Percentiles rank a stretch among this genome's conserved stretches.
These are phyloP conservation scores for Oscheius sp. DNA, from an alignment of 2,888 invertebrate genomes.

Conservation along the genomic window DNA sequence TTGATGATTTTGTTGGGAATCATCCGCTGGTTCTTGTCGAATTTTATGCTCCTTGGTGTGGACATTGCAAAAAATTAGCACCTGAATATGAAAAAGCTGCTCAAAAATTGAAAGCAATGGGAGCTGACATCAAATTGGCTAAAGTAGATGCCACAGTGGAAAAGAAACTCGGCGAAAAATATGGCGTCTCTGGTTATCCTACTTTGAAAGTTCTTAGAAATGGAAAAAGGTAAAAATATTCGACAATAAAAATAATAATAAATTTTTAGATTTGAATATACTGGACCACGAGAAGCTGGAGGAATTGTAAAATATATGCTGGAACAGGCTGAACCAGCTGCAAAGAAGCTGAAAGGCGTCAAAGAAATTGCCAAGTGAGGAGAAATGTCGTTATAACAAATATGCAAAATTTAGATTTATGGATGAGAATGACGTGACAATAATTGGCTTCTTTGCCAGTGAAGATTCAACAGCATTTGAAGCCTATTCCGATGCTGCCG, in stretches of 20 bases:
- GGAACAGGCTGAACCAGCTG: constrained; percentile 75
- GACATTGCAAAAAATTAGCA: constrained; percentile 76
- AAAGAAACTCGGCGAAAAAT: constrained; percentile 75
- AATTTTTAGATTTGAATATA: constrained; percentile 76
- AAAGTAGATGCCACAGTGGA: constrained; percentile 78
- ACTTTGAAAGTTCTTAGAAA: constrained; percentile 77
- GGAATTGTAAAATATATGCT: constrained; percentile 77
- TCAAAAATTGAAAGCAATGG: constrained; percentile 63
- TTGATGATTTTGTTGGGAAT: constrained; percentile 75
- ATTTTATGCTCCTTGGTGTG: constrained; percentile 79
- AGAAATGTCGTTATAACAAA: background rate
- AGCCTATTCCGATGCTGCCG: constrained; percentile 75
- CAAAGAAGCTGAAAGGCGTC: constrained; percentile 70
- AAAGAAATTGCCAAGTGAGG: constrained; percentile 70
- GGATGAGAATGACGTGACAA: constrained; percentile 75
- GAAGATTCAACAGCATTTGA: constrained; percentile 74
- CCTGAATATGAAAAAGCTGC: constrained; percentile 78
- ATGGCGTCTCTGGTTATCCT: constrained; percentile 77
- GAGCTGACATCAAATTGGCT: constrained; percentile 72
- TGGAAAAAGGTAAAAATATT: constrained; percentile 72
- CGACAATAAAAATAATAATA: background rate
- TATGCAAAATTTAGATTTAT: constrained; percentile 64
- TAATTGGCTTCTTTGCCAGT: constrained; percentile 77
- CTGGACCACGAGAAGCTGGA: constrained; percentile 75
- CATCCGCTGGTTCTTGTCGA: constrained; percentile 76